Percentiles rank a stretch among this genome's conserved stretches.
Conservation (phyloP, 2,888 invertebrate species). For the Sarcophaga caerulescens region DNA sequence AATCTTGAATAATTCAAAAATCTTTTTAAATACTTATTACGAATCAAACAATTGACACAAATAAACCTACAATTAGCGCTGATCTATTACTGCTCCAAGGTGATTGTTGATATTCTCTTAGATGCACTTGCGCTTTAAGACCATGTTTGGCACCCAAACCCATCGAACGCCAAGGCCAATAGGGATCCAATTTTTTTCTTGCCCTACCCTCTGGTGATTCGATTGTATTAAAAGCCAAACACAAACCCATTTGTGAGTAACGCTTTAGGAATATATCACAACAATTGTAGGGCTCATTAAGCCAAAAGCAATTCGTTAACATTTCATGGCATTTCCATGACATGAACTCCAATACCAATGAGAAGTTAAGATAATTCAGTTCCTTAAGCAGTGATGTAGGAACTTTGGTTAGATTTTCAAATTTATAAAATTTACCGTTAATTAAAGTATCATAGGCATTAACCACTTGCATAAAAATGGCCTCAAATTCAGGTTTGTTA, state of each 20-base stretch:
- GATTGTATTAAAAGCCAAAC: slow-evolving; percentile 81
- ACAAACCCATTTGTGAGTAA: slow-evolving; percentile 80
- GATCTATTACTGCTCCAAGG: slow-evolving; percentile 68
- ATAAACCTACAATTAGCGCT: slow-evolving; percentile 64
- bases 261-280: slow-evolving; percentile 81
- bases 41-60: neutral
- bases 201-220: slow-evolving; percentile 67
- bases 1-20: slow-evolving; percentile 54
- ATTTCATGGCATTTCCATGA: slow-evolving; percentile 80
- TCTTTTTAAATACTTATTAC: neutral
- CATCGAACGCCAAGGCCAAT: slow-evolving; percentile 69
- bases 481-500: slow-evolving; percentile 48
- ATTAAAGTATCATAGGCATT: slow-evolving; percentile 74
- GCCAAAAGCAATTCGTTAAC: slow-evolving; percentile 80
- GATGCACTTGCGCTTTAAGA: slow-evolving; percentile 69
- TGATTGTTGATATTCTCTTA: slow-evolving; percentile 71
- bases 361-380: slow-evolving; percentile 73
- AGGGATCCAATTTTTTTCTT: slow-evolving; percentile 66
- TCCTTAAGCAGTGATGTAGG: neutral
- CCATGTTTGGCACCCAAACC: slow-evolving; percentile 71
- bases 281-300: slow-evolving; percentile 78
- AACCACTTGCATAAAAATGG: slow-evolving; percentile 73
- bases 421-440: slow-evolving; percentile 73
- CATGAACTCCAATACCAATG: slow-evolving; percentile 74
- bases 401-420: slow-evolving; percentile 61